Evolutionary conservation across 2,113 vertebrate species (phyloP).

Genomic region (Urocitellus parryii): DNA sequence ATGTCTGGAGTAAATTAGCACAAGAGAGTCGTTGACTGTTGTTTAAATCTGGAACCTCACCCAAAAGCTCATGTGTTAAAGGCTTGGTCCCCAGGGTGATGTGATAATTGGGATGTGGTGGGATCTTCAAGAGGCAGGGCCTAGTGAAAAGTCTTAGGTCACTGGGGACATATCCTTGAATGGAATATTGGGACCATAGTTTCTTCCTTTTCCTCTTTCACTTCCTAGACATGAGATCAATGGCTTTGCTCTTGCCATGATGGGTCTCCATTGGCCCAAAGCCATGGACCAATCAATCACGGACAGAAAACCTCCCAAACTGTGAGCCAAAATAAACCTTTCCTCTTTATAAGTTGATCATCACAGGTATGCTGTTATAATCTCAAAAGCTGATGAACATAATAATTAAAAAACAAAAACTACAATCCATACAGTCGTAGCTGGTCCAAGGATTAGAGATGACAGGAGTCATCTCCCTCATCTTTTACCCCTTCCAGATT

Average conservation of each 20-base stretch:
- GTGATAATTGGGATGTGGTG: no score
- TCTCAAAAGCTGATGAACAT: neutral
- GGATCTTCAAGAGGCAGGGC: no score
- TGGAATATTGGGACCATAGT: no score
- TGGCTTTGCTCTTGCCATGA: neutral
- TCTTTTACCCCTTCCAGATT: no score
- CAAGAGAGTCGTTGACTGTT: neutral
- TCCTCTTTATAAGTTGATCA: neutral
- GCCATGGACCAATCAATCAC: no score
- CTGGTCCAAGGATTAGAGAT: neutral
- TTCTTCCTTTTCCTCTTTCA: neutral
- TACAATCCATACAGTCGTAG: neutral
- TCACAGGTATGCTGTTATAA: neutral
- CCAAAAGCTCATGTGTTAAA: no score
- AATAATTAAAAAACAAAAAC: neutral
- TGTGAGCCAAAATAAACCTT: neutral
- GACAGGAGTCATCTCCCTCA: neutral
- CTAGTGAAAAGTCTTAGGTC: neutral
- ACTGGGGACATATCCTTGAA: no score
- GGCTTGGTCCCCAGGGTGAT: no score
- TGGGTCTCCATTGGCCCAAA: neutral
- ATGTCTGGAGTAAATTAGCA: neutral
- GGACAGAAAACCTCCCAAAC: neutral
- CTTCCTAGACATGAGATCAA: neutral
- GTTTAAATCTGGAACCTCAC: no score